Base-by-base conservation (phyloP, 2,888 invertebrate species). In the Cryptocephalus primarius region DNA sequence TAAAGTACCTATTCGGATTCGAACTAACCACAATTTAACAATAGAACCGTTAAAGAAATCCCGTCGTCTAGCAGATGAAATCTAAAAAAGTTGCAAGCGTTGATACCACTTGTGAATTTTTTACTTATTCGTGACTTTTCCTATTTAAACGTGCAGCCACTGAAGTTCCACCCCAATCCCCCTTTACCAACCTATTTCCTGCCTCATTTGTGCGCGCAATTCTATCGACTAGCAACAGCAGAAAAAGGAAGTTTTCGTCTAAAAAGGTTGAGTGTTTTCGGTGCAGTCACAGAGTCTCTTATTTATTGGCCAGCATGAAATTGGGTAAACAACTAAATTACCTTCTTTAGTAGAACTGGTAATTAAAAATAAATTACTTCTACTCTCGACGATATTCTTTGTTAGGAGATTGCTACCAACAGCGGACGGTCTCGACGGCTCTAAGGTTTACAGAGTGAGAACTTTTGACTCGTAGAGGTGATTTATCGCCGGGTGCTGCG, bases 131-230 rank as follows among this genome's bases (percentile, higher is more conserved):
- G 22, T 40, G 4, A 9, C 12, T 6, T 31, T 40, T 11, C 40
- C 12, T 8, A 12, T 31, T 31, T 40, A 12, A 31, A 6, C 40
- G 40, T 41, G 46, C 45, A 22, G 22, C 22, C 22, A 22, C 22
- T 22, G 22, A 22, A 6, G 6, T 22, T 22, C 22, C 22, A 22
- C 44, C 42, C 34, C 40, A 40, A 45, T 11, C 40, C 45, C 36
- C 56, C 51, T 53, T 59, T 62, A 67, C 66, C 64, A 65, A 67
- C 66, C 67, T 67, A 69, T 69, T 69, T 69, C 66, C 66, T 68
- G 69, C 66, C 66, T 68, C 69, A 69, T 69, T 69, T 69, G 66
- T 62, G 64, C 64, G 36, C n/a, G 36, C 36, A 36, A 36, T 36
- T 36, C 36, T 12, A 36, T 36, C 12, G 36, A 12, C 36, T 12